A percentile compares a stretch with the other conserved stretches of the same genome.
Conservation (phyloP, 2,888 invertebrate genomes). For the Tinea trinotella region DNA sequence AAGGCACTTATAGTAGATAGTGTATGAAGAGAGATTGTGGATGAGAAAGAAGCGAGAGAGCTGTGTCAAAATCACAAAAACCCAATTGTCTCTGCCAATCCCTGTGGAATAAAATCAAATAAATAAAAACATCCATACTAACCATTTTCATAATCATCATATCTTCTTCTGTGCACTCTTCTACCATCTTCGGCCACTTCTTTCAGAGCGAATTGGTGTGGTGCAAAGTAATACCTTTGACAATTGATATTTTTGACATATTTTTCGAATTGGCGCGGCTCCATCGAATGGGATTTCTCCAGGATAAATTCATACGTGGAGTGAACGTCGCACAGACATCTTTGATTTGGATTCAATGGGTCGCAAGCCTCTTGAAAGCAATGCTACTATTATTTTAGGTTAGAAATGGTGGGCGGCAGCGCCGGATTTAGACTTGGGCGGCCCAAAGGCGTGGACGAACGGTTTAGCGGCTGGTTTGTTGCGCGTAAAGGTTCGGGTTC, state of each 20-base stretch:
- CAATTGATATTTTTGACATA: constrained; percentile 34
- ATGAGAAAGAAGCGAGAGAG: no score
- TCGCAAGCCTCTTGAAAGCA: constrained; percentile 48
- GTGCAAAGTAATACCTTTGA: constrained; percentile 28
- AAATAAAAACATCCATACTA: neutral
- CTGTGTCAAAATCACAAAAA: no score
- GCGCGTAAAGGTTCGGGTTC: no score
- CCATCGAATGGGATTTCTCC: constrained; percentile 24
- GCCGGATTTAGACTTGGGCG: no score
- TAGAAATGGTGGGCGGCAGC: no score
- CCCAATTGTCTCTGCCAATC: no score
- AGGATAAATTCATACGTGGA: constrained; percentile 32
- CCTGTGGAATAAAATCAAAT: no score
- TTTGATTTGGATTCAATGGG: constrained; percentile 19
- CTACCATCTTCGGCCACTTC: neutral
- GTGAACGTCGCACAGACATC: constrained; percentile 35
- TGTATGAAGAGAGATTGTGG: no score
- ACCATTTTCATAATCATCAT: constrained; percentile 6
- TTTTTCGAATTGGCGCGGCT: constrained; percentile 28
- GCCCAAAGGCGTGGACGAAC: no score
- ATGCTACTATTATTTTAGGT: neutral
- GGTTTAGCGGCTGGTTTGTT: no score
- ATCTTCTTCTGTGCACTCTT: neutral
- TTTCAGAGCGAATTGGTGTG: constrained; percentile 28
- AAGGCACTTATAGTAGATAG: no score